Evolutionary conservation across 2,888 invertebrate genomes (phyloP), one percentile per base, ranked within the genome.

Genomic region (Drosophila ustulata): DNA sequence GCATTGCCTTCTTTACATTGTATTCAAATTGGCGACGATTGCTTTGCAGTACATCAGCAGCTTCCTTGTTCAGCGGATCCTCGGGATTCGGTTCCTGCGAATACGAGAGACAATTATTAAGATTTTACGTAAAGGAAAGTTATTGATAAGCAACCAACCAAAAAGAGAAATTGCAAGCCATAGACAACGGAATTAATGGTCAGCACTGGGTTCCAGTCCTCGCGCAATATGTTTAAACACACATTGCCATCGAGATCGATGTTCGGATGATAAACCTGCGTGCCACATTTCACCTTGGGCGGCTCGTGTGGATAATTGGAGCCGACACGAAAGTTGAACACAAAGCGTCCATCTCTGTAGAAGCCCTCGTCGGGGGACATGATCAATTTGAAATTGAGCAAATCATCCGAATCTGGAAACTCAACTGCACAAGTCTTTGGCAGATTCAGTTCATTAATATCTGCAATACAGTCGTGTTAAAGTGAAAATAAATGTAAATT

Each of bases 181-280:
- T 99, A 99, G 64, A 99, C 97, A 93, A 99, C 97, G 78, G 98
- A 98, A 93, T 98, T 99, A 88, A 99, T 97, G 67, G 98, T 99
- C 83, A 99, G 94, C 73, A 99, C 99, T 67, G 99, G 99, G 93
- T 99, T 99, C 99, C 99, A 99, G 93, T 99, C 99, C 94, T 99
- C 98, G 90, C 98, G 95, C 89, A 99, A 94, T 91, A 99, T 99
- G 93, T 99, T 99, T 77, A 99, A 94, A 92, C 99, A 99, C 30
- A 99, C 98, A 93, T 99, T 99, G 82, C 99, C 99, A 91, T 99
- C 98, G 89, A 98, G 94, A 93, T 99, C 99, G 92, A 99, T 99
- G 92, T 99, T 99, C 11, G 99, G 99, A 93, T 99, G 99, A 93
- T 99, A 99, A 53, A 99, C 98, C 91, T 97, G 96, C 46, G 98